phyloP scores from a whole-genome alignment of 2,888 invertebrate genomes.

The Tiliacea citrago region DNA sequence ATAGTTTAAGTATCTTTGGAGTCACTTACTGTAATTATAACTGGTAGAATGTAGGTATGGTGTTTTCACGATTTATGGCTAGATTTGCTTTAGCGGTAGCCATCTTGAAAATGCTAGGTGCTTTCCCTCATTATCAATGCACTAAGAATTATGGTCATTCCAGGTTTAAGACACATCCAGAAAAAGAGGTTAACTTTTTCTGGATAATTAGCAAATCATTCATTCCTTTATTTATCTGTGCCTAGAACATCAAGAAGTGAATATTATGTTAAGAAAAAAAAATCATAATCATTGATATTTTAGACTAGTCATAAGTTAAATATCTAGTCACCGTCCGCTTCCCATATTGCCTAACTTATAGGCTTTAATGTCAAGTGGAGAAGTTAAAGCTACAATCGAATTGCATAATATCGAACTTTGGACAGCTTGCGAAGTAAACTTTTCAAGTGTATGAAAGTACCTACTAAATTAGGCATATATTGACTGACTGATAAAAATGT shows the following conservation, averaged over 20 bases:
- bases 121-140: background rate
- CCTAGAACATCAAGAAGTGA: no score
- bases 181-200: background rate
- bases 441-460: background rate
- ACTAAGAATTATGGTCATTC: no score
- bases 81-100: background rate
- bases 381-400: background rate
- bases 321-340: background rate
- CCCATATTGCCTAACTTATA: constrained; percentile 19
- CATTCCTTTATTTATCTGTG: no score
- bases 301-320: constrained; percentile 3
- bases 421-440: constrained; percentile 4
- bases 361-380: constrained; percentile 11
- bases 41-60: constrained; percentile 15
- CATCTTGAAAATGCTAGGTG: constrained; percentile 1
- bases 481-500: constrained; percentile 29
- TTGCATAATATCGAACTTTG: constrained; percentile 32
- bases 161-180: background rate
- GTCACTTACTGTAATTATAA: constrained; percentile 30
- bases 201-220: no score
- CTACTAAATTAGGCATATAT: constrained; percentile 18
- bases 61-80: background rate
- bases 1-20: constrained; percentile 8
- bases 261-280: background rate
- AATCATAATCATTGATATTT: background rate